Conservation (phyloP, 2,888 invertebrate genomes). For the Eupithecia subumbrata region DNA sequence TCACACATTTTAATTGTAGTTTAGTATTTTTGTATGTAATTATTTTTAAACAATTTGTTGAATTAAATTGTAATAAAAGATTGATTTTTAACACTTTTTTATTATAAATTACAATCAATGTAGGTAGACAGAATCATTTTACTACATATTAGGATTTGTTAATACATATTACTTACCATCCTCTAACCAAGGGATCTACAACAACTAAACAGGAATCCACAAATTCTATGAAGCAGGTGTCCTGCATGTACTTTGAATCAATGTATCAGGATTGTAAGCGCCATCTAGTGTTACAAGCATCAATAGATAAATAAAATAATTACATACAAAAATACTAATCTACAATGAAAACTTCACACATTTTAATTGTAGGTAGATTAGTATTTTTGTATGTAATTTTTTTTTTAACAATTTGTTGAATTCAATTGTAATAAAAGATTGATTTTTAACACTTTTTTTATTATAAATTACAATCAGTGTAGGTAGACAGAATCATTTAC, state of each 20-base stretch:
- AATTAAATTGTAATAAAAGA: conserved; percentile 48
- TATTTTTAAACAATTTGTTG: conserved; percentile 41
- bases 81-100: conserved; percentile 30
- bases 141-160: background rate
- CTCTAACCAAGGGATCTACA: conserved; percentile 75
- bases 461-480: background rate
- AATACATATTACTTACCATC: conserved; percentile 25
- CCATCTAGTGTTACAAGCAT: conserved; percentile 84
- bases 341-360: too few relatives aligned
- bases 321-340: too few relatives aligned
- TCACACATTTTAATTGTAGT: too few relatives aligned
- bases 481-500: background rate
- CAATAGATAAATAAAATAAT: too few relatives aligned
- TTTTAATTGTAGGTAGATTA: conserved; percentile 39
- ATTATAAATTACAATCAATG: background rate
- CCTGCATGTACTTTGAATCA: conserved; percentile 90
- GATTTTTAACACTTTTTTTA: conserved; percentile 27
- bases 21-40: conserved; percentile 46
- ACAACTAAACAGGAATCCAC: conserved; percentile 88
- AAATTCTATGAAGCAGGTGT: conserved; percentile 91
- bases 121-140: background rate
- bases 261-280: conserved; percentile 83
- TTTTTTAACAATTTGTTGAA: conserved; percentile 42
- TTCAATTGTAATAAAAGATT: conserved; percentile 48
- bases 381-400: conserved; percentile 46